Evolutionary conservation across 2,888 invertebrate genomes (phyloP).

Genomic region (Mimas tiliae): DNA sequence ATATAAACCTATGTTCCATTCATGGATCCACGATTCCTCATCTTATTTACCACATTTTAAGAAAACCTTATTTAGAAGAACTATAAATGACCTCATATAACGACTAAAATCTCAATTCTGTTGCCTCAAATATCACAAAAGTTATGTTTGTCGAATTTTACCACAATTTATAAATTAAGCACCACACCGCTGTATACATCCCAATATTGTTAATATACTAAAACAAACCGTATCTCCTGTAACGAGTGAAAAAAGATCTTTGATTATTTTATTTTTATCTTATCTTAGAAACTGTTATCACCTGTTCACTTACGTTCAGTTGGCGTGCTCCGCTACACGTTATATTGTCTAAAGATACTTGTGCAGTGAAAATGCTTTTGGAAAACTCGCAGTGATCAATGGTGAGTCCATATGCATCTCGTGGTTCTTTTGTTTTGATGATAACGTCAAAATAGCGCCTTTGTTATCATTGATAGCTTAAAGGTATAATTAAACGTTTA

Average conservation of each 20-base stretch:
- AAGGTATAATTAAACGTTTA: background rate
- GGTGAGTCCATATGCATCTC: background rate
- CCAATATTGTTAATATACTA: slow-evolving; percentile 3
- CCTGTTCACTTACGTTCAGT: slow-evolving; percentile 22
- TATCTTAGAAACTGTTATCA: slow-evolving; percentile 47
- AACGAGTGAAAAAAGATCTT: slow-evolving; percentile 60
- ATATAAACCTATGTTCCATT: no score
- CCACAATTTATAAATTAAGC: background rate
- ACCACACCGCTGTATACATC: background rate
- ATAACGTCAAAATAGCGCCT: background rate
- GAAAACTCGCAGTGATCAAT: background rate
- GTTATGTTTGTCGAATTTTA: no score
- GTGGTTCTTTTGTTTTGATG: background rate
- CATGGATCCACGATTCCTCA: no score
- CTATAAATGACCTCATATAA: no score
- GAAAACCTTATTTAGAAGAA: no score
- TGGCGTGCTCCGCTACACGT: slow-evolving; percentile 16
- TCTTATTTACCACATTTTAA: no score
- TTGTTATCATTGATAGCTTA: background rate
- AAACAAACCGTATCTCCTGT: slow-evolving; percentile 40
- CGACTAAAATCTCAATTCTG: no score
- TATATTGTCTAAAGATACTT: background rate
- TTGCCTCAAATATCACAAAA: no score
- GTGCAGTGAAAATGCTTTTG: slow-evolving; percentile 19
- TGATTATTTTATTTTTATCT: slow-evolving; percentile 66